A percentile compares a stretch with the other conserved stretches of the same genome.
These are phyloP conservation scores for Lamprotornis superbus DNA, from an alignment of 2,113 vertebrate genomes.

Conservation along the genomic window DNA sequence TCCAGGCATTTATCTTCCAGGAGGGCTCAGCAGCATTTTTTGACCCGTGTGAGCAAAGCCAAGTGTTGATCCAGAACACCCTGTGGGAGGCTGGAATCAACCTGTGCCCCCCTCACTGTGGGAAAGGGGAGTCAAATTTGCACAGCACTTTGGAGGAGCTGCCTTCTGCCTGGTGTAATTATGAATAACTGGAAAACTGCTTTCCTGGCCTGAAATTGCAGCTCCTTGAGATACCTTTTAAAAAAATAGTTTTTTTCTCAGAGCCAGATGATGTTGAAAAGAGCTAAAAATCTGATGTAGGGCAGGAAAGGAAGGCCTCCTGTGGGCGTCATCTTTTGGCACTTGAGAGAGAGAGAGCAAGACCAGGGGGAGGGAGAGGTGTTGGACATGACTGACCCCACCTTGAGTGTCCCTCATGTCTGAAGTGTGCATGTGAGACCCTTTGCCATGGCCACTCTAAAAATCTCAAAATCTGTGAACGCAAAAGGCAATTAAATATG, in stretches of 20 bases:
- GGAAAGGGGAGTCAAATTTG: background rate
- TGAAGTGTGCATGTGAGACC: rapidly evolving
- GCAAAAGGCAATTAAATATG: background rate
- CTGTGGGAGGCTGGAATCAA: background rate
- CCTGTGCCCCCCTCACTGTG: rapidly evolving
- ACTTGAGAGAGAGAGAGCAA: background rate
- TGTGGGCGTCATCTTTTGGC: background rate
- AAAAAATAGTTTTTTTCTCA: too few relatives aligned
- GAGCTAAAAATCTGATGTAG: background rate
- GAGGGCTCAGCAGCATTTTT: background rate
- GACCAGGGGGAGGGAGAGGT: rapidly evolving
- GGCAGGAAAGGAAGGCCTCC: background rate
- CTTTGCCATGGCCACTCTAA: background rate
- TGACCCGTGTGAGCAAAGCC: background rate
- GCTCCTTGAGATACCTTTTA: background rate
- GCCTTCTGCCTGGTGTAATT: background rate
- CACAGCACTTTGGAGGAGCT: rapidly evolving
- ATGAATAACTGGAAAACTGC: background rate
- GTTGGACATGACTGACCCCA: background rate
- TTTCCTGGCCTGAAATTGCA: background rate
- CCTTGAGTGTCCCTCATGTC: rapidly evolving
- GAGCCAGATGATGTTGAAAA: background rate
- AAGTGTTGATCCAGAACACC: background rate
- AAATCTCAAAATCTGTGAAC: background rate
- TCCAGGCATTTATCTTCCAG: background rate